Percentiles rank a stretch among this genome's conserved stretches.
Conservation (phyloP, 2,888 invertebrate genomes). For the Clivina fossor region DNA sequence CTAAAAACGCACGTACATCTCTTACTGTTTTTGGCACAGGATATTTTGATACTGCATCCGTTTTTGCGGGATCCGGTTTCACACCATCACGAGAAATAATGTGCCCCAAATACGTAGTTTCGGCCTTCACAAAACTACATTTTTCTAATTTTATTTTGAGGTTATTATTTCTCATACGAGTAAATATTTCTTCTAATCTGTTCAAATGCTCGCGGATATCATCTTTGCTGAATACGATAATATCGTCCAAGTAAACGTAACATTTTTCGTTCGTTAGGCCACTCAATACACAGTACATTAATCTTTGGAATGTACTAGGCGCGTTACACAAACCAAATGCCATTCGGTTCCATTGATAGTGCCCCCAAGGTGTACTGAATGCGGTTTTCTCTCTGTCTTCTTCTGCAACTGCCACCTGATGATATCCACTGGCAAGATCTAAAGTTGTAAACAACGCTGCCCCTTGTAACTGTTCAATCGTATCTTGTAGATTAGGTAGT, state of each 20-base stretch:
- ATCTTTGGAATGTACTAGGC: conserved; percentile 44
- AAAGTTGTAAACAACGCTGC: conserved; percentile 41
- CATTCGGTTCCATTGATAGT: conserved; percentile 40
- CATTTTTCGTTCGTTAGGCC: conserved; percentile 38
- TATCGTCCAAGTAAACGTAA: conserved; percentile 36
- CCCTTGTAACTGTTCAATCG: conserved; percentile 41
- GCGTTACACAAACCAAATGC: conserved; percentile 45
- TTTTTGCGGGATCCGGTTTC: conserved; percentile 34
- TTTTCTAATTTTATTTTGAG: conserved; percentile 36
- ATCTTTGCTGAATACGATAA: conserved; percentile 32
- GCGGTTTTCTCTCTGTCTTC: conserved; percentile 38
- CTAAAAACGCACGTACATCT: conserved; percentile 38
- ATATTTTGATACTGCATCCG: conserved; percentile 30
- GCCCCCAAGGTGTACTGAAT: conserved; percentile 38
- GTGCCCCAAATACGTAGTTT: conserved; percentile 36
- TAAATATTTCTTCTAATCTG: conserved; percentile 12
- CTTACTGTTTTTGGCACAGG: conserved; percentile 36
- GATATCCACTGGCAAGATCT: conserved; percentile 42
- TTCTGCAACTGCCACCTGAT: conserved; percentile 40
- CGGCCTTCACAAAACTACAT: conserved; percentile 32
- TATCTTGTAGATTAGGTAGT: conserved; percentile 41
- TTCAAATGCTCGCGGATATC: conserved; percentile 20
- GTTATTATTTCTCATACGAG: conserved; percentile 16
- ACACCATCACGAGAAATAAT: conserved; percentile 35
- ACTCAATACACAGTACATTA: conserved; percentile 43